Conservation (phyloP, 2,888 invertebrate species). For the Homarus gammarus region DNA sequence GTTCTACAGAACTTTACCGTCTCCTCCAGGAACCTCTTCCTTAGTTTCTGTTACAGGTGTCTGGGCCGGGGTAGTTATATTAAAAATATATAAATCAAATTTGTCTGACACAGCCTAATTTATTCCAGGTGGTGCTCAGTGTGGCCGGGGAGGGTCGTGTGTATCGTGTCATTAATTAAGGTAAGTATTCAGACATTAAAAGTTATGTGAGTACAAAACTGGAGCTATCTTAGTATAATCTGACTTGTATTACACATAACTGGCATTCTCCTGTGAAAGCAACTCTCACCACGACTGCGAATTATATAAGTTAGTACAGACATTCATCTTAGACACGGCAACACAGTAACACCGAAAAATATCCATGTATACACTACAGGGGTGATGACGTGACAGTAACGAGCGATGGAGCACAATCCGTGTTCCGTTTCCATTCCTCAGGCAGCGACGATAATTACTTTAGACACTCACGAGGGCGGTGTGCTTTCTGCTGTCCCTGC, state of each 20-base stretch:
- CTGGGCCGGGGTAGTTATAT: no score
- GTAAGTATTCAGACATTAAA: no score
- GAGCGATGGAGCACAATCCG: neutral
- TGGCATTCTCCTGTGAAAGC: no score
- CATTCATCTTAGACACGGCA: neutral
- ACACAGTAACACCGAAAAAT: slow-evolving; percentile 2
- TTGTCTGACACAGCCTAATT: no score
- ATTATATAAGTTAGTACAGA: neutral
- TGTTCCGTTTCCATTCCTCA: slow-evolving; percentile 25
- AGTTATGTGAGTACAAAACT: neutral
- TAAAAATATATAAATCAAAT: no score
- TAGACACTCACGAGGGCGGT: neutral
- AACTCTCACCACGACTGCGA: neutral
- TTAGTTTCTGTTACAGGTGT: no score
- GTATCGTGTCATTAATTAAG: no score
- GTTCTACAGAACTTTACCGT: no score
- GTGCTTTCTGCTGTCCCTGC: neutral
- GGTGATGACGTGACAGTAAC: neutral
- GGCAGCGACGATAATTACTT: neutral
- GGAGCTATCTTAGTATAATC: neutral
- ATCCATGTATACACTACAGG: neutral
- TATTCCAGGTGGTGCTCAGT: no score
- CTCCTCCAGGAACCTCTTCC: no score
- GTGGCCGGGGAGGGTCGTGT: no score
- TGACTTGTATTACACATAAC: neutral